Base-by-base conservation (phyloP, 1,140 invertebrate species). In the Tetragonula clypearis region DNA sequence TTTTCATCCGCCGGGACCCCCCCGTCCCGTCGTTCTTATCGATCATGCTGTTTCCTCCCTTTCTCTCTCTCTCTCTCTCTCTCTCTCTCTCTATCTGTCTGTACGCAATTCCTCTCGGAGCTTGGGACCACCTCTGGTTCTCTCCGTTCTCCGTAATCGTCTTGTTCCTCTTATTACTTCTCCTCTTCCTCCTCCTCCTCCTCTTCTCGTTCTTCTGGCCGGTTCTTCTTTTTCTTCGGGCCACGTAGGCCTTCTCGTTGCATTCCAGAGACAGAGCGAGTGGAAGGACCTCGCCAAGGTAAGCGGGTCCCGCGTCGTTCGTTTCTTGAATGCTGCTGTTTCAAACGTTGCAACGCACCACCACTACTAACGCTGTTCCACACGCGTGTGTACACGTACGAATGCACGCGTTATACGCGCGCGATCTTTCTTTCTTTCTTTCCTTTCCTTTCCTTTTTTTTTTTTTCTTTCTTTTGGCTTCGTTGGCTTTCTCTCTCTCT, bases 241-340 rank as follows among this genome's bases (percentile, higher is more conserved):
- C 86, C 80, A 73, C 80, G 82, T 83, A 82, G 79, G 21, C 58
- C 87, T 87, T 88, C 89, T 87, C 88, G 90, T 91, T 87, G 91
- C 92, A 93, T 93, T 93, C 92, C 92, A 86, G 83, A 87, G 88
- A 62, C 84, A 86, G 60, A 84, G 87, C 91, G 92, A 94, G 94
- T 94, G 93, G 94, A 94, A 94, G 92, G 94, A 94, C 94, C 94
- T 92, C 94, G 93, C 94, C 94, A 94, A 94, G 94, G 94, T 91
- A 93, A 94, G 93, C 94, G 88, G 89, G 94, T 94, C 76, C 79
- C 17, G 56, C 26, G 68, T 88, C 85, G 85, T 87, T 82, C 87
- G 30, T 30, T 30, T 30, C 30, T 82, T 87, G 79, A 85, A 87
- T 89, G 89, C 68, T 55, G 84, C 82, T 80, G 86, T 90, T 88